A percentile compares a stretch with the other conserved stretches of the same genome.
Evolutionary conservation across 2,888 invertebrate genomes (phyloP).

Genomic region (Phalera bucephala): DNA sequence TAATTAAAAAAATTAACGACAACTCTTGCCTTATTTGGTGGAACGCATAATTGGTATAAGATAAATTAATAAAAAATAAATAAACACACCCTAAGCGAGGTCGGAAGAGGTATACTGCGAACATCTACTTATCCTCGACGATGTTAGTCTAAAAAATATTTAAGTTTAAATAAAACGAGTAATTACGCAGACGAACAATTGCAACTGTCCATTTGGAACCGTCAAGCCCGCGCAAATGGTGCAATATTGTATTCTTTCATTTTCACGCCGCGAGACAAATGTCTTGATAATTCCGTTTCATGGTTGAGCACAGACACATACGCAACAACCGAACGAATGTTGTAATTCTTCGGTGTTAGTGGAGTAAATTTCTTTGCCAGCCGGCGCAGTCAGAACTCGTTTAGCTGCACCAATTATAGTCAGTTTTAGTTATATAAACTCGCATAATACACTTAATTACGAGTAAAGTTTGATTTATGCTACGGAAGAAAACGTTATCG

Average conservation of each 20-base stretch:
- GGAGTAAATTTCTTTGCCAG: slow-evolving; percentile 16
- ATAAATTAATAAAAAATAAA: too few species aligned
- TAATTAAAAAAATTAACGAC: too few species aligned
- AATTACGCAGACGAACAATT: not conserved
- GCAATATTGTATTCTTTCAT: slow-evolving; percentile 16
- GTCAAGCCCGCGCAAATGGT: slow-evolving; percentile 8
- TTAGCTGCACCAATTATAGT: slow-evolving; percentile 23
- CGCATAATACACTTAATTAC: slow-evolving; percentile 2
- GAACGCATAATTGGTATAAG: too few species aligned
- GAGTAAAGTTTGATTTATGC: too few species aligned
- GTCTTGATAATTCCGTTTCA: slow-evolving; percentile 37
- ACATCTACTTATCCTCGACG: too few species aligned
- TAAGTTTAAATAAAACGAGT: too few species aligned
- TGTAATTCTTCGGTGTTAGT: slow-evolving; percentile 31
- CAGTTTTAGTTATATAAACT: slow-evolving; percentile 21
- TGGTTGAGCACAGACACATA: slow-evolving; percentile 35
- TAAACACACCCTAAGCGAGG: too few species aligned
- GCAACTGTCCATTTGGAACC: not conserved
- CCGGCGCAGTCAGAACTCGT: slow-evolving; percentile 17
- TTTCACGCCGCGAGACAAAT: slow-evolving; percentile 20
- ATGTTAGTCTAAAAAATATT: too few species aligned
- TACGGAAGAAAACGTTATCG: not conserved
- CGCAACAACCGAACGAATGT: slow-evolving; percentile 34
- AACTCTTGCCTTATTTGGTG: too few species aligned
- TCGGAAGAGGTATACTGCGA: too few species aligned